Conservation (phyloP, 2,113 vertebrate species). For the Onychorhynchus coronatus region DNA sequence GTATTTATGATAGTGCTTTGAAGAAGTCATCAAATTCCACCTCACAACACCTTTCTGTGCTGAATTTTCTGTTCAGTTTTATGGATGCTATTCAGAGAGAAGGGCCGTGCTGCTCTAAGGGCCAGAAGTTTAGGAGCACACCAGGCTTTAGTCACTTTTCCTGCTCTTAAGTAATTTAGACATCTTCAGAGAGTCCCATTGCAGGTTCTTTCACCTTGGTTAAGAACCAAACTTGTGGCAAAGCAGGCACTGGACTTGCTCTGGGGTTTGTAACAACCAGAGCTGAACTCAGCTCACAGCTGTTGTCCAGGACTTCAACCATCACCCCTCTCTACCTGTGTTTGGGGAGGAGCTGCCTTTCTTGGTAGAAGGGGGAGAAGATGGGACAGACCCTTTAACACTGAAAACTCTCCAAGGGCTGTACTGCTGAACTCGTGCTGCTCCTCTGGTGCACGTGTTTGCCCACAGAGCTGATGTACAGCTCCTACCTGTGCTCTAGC, state of each 20-base stretch:
- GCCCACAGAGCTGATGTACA: neutral
- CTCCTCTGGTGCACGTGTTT: neutral
- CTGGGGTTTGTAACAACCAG: neutral
- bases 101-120: neutral
- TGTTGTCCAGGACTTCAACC: neutral
- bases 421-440: neutral
- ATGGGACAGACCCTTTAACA: neutral
- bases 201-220: neutral
- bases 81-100: neutral
- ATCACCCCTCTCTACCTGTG: neutral
- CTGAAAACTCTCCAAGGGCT: neutral
- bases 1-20: neutral
- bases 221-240: neutral
- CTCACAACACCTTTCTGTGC: neutral
- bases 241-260: neutral
- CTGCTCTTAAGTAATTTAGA: neutral
- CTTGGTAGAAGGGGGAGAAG: neutral
- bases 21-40: neutral
- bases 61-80: neutral
- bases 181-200: neutral
- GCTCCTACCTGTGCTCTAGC: neutral
- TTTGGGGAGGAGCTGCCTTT: neutral
- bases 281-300: neutral
- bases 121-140: neutral
- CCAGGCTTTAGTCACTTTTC: neutral